phyloP scores from a whole-genome alignment of 2,797 vertebrate species.

The Hapalemur alaotrensis region DNA sequence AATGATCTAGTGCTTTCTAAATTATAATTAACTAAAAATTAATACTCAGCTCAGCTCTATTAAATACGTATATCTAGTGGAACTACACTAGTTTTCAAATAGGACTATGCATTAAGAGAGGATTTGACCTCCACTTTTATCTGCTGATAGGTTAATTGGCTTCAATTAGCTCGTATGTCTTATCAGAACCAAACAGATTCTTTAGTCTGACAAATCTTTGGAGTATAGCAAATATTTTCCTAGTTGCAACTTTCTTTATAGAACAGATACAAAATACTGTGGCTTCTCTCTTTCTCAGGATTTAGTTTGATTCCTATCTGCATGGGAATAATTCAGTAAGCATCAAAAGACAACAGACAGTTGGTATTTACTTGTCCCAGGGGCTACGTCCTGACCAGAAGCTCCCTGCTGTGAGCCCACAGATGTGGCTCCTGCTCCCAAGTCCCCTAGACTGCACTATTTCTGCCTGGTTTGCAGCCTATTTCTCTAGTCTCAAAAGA shows the following conservation, averaged over 20 bases:
- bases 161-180: background rate
- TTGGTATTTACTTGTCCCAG: background rate
- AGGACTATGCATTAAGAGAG: background rate
- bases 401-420: background rate
- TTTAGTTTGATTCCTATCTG: background rate
- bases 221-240: background rate
- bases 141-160: slow-evolving; percentile 21
- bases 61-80: background rate
- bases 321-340: background rate
- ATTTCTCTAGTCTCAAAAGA: background rate
- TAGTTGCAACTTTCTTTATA: background rate
- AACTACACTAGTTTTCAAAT: background rate
- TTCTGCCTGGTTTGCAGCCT: background rate
- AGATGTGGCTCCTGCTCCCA: background rate
- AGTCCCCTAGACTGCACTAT: background rate
- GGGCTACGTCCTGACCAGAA: background rate
- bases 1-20: background rate
- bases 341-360: background rate
- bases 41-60: background rate
- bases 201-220: slow-evolving; percentile 27
- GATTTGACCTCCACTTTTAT: slow-evolving; percentile 4
- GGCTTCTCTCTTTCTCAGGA: background rate
- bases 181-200: background rate
- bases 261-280: background rate
- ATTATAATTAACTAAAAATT: background rate